Percentiles rank a stretch among this genome's conserved stretches.
Conservation (phyloP, 2,888 invertebrate species). For the Xanthia icteritia region DNA sequence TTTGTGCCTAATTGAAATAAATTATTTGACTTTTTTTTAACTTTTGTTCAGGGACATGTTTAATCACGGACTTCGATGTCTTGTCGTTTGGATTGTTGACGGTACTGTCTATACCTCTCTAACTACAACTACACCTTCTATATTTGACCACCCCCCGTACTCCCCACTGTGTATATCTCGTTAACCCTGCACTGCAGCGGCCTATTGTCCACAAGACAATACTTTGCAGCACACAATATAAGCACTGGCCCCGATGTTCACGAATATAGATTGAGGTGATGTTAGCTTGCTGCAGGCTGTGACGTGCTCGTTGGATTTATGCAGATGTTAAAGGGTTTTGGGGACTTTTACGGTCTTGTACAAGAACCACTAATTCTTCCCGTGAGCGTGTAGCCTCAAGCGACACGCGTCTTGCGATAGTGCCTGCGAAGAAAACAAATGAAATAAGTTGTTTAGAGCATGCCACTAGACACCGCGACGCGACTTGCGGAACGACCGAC, state of each 20-base stretch:
- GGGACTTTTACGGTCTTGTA: neutral
- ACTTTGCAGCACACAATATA: constrained; percentile 41
- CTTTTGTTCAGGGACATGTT: neutral
- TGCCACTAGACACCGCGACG: neutral
- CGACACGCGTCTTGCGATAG: neutral
- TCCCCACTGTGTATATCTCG: constrained; percentile 17
- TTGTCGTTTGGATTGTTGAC: neutral
- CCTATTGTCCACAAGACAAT: constrained; percentile 34
- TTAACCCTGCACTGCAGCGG: constrained; percentile 31
- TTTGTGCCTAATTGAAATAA: too few species aligned
- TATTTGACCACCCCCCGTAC: neutral
- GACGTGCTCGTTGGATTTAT: neutral
- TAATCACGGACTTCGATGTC: neutral
- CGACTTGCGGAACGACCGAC: neutral
- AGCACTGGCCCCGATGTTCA: constrained; percentile 25
- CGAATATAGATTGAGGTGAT: constrained; percentile 33
- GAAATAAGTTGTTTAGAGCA: neutral
- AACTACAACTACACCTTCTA: neutral
- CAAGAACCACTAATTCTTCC: neutral
- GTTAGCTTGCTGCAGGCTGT: constrained; percentile 18
- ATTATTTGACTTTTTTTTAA: too few species aligned
- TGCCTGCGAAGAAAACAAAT: neutral
- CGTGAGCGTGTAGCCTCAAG: neutral
- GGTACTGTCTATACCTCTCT: neutral
- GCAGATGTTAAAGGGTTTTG: constrained; percentile 9